Conservation (phyloP, 64 coral and sea anemone genomes). For the Montipora cactus region DNA sequence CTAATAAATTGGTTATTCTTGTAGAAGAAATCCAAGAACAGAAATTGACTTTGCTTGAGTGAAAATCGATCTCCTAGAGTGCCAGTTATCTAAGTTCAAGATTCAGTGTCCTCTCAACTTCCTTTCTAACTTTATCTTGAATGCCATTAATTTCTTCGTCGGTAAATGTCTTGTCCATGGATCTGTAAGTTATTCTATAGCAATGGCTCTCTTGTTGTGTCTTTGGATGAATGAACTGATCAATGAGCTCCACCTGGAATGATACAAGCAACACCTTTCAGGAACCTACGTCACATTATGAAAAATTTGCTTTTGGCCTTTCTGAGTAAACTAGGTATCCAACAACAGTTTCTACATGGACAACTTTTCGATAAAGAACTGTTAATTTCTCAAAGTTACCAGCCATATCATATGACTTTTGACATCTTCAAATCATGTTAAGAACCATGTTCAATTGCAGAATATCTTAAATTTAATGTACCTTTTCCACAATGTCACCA, state of each 20-base stretch:
- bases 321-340: too few species aligned
- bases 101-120: conserved; percentile 58
- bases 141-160: conserved; percentile 81
- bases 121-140: conserved; percentile 76
- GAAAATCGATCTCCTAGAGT: background rate
- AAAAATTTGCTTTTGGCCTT: too few species aligned
- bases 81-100: conserved; percentile 65
- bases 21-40: background rate
- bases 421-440: too few species aligned
- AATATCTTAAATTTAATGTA: background rate
- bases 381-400: too few species aligned
- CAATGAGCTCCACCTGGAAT: conserved; percentile 83
- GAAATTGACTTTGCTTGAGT: background rate
- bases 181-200: conserved; percentile 85
- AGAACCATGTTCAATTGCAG: too few species aligned
- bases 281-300: too few species aligned
- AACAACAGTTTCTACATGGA: too few species aligned
- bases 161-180: conserved; percentile 90
- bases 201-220: conserved; percentile 85
- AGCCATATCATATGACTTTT: too few species aligned
- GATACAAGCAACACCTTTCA: background rate
- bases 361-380: too few species aligned
- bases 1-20: too few species aligned
- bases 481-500: conserved; percentile 99
- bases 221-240: conserved; percentile 78